Evolutionary conservation across 2,888 invertebrate species (phyloP).

Genomic region (Tromatobia lineatoria): DNA sequence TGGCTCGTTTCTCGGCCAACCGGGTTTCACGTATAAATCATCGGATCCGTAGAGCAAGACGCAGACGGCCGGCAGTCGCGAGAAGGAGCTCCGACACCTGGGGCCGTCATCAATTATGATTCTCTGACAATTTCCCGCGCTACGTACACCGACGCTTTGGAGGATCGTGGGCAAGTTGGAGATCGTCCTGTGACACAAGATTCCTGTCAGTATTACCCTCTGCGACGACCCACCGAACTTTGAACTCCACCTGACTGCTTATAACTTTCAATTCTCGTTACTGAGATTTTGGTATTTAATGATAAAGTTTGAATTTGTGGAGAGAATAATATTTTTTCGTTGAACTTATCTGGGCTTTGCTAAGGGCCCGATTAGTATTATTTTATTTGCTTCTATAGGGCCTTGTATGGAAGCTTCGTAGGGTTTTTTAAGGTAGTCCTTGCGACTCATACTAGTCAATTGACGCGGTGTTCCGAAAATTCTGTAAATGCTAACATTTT

Average conservation of each 20-base stretch:
- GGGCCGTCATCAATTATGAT: constrained; percentile 67
- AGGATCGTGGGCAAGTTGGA: neutral
- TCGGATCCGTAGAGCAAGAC: constrained; percentile 53
- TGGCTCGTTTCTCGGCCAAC: constrained; percentile 53
- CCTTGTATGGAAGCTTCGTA: too few relatives aligned
- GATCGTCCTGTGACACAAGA: constrained; percentile 11
- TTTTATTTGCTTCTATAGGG: too few relatives aligned
- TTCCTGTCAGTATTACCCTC: neutral
- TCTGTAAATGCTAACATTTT: too few relatives aligned
- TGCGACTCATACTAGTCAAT: too few relatives aligned
- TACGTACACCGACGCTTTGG: constrained; percentile 18
- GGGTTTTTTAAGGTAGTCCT: too few relatives aligned
- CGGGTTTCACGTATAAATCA: constrained; percentile 66
- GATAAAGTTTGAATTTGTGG: neutral
- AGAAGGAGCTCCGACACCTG: constrained; percentile 58
- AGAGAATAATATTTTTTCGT: neutral
- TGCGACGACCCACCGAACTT: constrained; percentile 34
- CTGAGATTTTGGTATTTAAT: neutral
- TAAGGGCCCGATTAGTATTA: too few relatives aligned
- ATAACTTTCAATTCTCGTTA: neutral
- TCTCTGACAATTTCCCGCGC: constrained; percentile 56
- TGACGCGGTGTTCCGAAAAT: too few relatives aligned
- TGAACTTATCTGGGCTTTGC: too few relatives aligned
- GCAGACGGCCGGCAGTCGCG: constrained; percentile 23
- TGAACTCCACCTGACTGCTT: neutral